Base-by-base conservation (phyloP, 1,140 invertebrate genomes). In the Brevipalpus yothersi region DNA sequence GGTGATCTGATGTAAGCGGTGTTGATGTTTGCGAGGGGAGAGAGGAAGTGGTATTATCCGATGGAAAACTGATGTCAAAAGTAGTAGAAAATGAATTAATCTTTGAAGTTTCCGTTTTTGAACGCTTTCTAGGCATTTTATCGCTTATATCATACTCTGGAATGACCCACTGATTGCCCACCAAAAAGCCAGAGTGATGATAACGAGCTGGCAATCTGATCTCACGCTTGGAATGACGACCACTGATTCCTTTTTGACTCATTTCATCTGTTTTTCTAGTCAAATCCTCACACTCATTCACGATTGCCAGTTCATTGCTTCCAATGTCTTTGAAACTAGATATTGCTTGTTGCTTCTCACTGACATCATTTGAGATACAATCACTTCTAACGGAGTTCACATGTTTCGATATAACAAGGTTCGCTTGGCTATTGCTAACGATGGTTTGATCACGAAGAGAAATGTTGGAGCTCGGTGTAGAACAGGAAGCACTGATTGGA, bases 131-230 rank as follows among this genome's bases (percentile, higher is more conserved):
- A 15, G n/a, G n/a, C 13, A 12, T 53, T 40, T 53, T 53, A 10
- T 19, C 45, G 12, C 15, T 13, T 7, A 7, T 10, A 40, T 53
- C 45, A 21, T 39, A 23, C 7, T 55, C 59, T 10, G 59, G 49
- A 10, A 60, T 54, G 17, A 60, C 39, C 59, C 59, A 60, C 31
- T 60, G 59, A 54, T 19, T 60, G 15, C 59, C 59, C 17, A 60
- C 13, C 15, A 60, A 23, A 40, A 53, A 17, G n/a, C 58, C 49
- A 2, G 51, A 41, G 41, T 60, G 31, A 55, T 60, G 59, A 60
- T 54, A 60, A n/a, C 59, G 11, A 3, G 53, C 49, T 21, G 59
- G 59, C 17, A 60, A 55, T 55, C 59, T n/a, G 23, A 60, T 60
- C 11, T 60, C 51, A 57, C 59, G 49, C 39, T 60, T 60, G 21